Evolutionary conservation across 2,797 vertebrate genomes (phyloP).

Genomic region (Gymnothorax javanicus): DNA sequence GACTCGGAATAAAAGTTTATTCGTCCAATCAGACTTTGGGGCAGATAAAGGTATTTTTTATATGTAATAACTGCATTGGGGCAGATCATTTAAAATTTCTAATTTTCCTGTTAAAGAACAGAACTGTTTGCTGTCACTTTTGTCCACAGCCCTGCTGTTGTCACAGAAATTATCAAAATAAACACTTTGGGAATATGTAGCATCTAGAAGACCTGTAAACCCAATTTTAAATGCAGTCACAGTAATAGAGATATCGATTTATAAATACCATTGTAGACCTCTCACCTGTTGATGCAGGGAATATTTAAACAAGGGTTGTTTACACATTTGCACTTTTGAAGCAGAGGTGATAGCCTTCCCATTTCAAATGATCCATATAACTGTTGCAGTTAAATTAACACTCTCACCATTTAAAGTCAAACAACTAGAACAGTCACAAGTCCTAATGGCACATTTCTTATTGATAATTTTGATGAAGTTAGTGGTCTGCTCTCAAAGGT

Average conservation of each 20-base stretch:
- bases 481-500: no score
- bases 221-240: no score
- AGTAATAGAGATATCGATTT: no score
- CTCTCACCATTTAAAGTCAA: not conserved
- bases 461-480: not conserved
- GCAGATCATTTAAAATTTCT: not conserved
- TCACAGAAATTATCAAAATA: not conserved
- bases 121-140: not conserved
- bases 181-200: not conserved
- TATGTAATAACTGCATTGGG: slow-evolving; percentile 1
- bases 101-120: not conserved
- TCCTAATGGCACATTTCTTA: not conserved
- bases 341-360: not conserved
- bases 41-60: slow-evolving; percentile 1
- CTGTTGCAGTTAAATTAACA: not conserved
- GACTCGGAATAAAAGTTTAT: slow-evolving; percentile 13
- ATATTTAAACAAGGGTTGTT: not conserved
- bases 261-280: not conserved
- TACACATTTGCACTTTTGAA: not conserved
- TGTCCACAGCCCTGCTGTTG: not conserved
- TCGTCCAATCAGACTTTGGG: not conserved
- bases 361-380: not conserved
- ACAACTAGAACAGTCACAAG: not conserved
- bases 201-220: not conserved
- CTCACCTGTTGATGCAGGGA: not conserved